Percentiles rank a stretch among this genome's conserved stretches.
Evolutionary conservation across 1,140 invertebrate genomes (phyloP).

Genomic region (Telenomus remus): DNA sequence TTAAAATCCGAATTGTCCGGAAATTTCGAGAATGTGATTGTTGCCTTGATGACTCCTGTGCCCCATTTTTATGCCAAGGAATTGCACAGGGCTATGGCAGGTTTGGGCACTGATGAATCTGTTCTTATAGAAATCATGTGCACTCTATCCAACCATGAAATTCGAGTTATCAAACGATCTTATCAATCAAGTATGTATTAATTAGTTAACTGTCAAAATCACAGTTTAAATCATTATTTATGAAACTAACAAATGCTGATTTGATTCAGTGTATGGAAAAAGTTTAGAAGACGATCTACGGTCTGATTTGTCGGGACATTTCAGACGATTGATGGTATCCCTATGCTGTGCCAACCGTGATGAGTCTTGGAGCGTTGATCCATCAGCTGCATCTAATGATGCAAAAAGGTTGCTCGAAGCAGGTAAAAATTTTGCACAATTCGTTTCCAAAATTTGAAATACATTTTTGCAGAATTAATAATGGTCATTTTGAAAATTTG

Average conservation of each 20-base stretch:
- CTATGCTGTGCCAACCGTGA: slow-evolving; percentile 80
- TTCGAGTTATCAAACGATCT: slow-evolving; percentile 77
- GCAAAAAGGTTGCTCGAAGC: slow-evolving; percentile 67
- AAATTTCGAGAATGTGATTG: slow-evolving; percentile 90
- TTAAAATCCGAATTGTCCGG: slow-evolving; percentile 91
- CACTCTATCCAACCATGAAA: slow-evolving; percentile 90
- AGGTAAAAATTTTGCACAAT: too few species aligned
- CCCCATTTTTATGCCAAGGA: slow-evolving; percentile 92
- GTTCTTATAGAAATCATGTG: too few species aligned
- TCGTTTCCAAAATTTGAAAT: too few species aligned
- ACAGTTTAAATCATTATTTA: not conserved
- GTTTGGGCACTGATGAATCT: slow-evolving; percentile 91
- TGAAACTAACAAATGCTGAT: slow-evolving; percentile 5
- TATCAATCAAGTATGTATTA: not conserved
- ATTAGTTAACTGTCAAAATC: not conserved
- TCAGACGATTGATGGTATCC: slow-evolving; percentile 87
- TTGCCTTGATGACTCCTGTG: slow-evolving; percentile 90
- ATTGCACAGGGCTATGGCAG: slow-evolving; percentile 89
- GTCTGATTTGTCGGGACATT: slow-evolving; percentile 92
- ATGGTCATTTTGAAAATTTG: too few species aligned
- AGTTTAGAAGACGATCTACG: slow-evolving; percentile 87
- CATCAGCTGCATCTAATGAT: not conserved
- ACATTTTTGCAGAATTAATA: slow-evolving; percentile 77
- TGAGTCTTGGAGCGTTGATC: slow-evolving; percentile 72
- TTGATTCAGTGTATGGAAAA: slow-evolving; percentile 84